Evolutionary conservation across 2,113 vertebrate species (phyloP).

Genomic region (Paradisaea rubra): DNA sequence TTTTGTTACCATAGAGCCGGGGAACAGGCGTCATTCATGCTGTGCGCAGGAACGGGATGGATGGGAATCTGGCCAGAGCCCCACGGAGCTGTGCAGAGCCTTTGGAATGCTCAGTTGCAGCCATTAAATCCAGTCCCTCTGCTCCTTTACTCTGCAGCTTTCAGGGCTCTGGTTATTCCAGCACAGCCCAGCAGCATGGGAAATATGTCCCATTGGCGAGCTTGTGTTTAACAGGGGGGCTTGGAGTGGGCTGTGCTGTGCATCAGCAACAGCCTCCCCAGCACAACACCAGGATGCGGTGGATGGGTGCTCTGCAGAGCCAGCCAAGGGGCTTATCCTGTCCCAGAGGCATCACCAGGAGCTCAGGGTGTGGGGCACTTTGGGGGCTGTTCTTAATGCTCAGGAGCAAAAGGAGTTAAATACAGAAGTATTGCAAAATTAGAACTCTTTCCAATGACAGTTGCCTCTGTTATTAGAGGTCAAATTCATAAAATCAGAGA

Average conservation of each 20-base stretch:
- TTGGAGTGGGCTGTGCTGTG: neutral
- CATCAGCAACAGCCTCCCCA: neutral
- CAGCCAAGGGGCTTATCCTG: neutral
- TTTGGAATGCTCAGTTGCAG: neutral
- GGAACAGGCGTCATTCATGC: neutral
- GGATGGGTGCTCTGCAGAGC: neutral
- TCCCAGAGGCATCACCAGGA: neutral
- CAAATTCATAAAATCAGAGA: neutral
- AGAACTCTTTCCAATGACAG: neutral
- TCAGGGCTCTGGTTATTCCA: neutral
- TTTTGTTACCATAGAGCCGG: neutral
- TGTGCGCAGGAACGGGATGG: rapidly evolving
- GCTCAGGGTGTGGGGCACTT: neutral
- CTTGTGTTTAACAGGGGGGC: neutral
- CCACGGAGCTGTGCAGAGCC: neutral
- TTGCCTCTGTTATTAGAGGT: neutral
- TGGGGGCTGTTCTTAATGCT: neutral
- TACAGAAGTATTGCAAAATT: neutral
- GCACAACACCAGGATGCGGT: neutral
- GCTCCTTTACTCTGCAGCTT: neutral
- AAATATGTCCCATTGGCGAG: neutral
- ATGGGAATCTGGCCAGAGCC: neutral
- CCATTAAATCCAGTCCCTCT: neutral
- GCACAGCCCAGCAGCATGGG: neutral
- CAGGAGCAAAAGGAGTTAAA: neutral